phyloP scores from a whole-genome alignment of 2,113 vertebrate genomes.

The Emydura subglobosa region DNA sequence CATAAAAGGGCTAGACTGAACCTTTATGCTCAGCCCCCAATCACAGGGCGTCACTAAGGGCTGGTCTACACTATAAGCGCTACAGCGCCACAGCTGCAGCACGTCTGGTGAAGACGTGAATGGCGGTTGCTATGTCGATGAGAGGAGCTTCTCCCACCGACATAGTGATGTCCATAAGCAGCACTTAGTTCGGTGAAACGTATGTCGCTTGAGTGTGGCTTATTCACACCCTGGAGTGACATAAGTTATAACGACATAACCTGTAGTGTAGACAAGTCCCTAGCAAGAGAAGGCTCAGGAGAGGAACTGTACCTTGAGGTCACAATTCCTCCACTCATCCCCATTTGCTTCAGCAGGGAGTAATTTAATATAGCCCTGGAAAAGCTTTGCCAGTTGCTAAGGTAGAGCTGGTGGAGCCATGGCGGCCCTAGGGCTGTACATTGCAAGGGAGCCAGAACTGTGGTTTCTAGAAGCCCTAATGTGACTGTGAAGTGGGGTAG shows the following conservation, averaged over 20 bases:
- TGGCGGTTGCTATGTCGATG: neutral
- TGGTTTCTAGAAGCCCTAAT: neutral
- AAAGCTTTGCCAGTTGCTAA: neutral
- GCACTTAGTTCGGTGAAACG: neutral
- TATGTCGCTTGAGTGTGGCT: neutral
- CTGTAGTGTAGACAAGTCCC: neutral
- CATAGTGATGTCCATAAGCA: neutral
- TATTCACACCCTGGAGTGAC: neutral
- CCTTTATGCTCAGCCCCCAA: neutral
- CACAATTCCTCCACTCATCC: neutral
- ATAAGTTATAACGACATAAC: neutral
- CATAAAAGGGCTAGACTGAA: constrained; percentile 5
- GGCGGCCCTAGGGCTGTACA: neutral
- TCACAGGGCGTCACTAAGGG: neutral
- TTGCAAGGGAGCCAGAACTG: constrained; percentile 15
- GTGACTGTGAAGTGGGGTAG: neutral
- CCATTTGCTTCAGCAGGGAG: neutral
- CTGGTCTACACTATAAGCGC: neutral
- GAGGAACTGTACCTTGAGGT: constrained; percentile 23
- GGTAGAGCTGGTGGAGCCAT: neutral
- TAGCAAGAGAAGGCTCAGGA: constrained; percentile 23
- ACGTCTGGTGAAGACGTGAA: neutral
- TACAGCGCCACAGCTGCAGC: neutral
- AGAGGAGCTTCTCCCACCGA: neutral
- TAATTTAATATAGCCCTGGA: neutral